Base-by-base conservation (phyloP, 2,797 vertebrate species). In the Hyperoplus immaculatus region DNA sequence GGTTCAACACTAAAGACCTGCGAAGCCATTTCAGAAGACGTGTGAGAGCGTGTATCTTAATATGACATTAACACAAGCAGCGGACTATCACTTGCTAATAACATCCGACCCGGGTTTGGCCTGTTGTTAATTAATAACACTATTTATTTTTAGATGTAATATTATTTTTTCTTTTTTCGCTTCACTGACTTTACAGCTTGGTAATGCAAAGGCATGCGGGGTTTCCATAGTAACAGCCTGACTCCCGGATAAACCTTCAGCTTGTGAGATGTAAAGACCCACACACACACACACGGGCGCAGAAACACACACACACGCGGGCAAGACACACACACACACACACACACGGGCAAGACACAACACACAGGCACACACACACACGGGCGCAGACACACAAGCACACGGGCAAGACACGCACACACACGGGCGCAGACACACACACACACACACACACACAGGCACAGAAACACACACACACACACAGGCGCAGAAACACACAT, bases 161-260 rank as follows among this genome's bases (percentile, higher is more conserved):
- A 3, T 41, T 8, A n/a, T 50, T 39, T 69, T 72, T 21, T 8
- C 39, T 0, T 51, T 74, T 61, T 58, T 16, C 29, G 55, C 51
- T 58, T 86, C 36, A 29, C 58, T 68, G 75, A 78, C 77, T 75
- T 76, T 79, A 58, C 51, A 84, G 87, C 79, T 63, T 72, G 65
- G 73, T 59, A 54, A 81, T 72, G 82, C 86, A 76, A 84, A 78
- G 87, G 85, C 85, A 92, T 77, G 86, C 38, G 0, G 51, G 56
- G 88, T 92, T 90, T 77, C 84, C 74, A 82, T 75, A 80, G 88
- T 18, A 88, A 90, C 90, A 65, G 77, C 42, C 41, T 8, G 69
- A 84, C 82, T 89, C 85, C 79, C 13, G 8, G 69, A 77, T 65
- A 80, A 88, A 87, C 91, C 87, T 86, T 87, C 77, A 87, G 68